phyloP scores from a whole-genome alignment of 2,797 vertebrate genomes.

The Phataginus tricuspis region DNA sequence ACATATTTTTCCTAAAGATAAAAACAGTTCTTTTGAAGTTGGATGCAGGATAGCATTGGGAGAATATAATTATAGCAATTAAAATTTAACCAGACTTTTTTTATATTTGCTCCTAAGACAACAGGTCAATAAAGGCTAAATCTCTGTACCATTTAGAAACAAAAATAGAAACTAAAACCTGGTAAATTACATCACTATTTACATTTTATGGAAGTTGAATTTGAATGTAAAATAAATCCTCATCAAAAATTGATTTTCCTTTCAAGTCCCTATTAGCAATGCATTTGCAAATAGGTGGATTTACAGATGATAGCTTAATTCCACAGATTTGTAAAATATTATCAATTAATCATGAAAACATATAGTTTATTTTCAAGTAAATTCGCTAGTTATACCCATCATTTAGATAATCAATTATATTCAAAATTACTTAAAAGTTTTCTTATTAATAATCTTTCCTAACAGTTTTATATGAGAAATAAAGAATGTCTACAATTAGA shows the following conservation, averaged over 20 bases:
- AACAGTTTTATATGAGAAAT: slow-evolving; percentile 5
- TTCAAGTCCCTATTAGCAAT: background rate
- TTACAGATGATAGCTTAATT: background rate
- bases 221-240: background rate
- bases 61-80: background rate
- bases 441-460: background rate
- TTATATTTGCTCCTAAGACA: background rate
- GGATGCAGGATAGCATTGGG: background rate
- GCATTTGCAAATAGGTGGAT: background rate
- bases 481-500: slow-evolving; percentile 13
- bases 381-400: background rate
- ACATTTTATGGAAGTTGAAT: background rate
- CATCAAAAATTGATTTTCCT: background rate
- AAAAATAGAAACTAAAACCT: background rate
- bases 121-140: background rate
- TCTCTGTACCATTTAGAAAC: background rate
- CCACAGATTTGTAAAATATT: background rate
- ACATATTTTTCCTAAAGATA: background rate
- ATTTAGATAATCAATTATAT: slow-evolving; percentile 36
- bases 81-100: background rate
- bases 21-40: background rate
- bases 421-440: background rate
- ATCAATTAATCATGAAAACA: background rate
- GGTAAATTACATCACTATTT: background rate
- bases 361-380: slow-evolving; percentile 29